Percentiles rank a stretch among this genome's conserved stretches.
These are phyloP conservation scores for Orgyia antiqua DNA, from an alignment of 2,888 invertebrate species.

Conservation along the genomic window DNA sequence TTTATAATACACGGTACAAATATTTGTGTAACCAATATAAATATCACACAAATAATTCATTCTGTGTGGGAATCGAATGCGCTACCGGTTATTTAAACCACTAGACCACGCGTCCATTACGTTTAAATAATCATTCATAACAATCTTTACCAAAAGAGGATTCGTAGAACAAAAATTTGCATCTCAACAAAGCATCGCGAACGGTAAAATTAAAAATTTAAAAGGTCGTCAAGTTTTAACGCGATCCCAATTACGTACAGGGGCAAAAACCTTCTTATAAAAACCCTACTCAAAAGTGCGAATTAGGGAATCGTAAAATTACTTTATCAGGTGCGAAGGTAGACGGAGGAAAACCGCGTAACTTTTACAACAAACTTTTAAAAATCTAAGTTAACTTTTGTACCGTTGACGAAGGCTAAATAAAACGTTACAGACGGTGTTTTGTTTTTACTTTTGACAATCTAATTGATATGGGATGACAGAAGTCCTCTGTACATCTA, in stretches of 20 bases:
- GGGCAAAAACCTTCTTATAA: constrained; percentile 56
- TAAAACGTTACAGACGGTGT: constrained; percentile 62
- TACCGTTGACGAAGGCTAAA: constrained; percentile 43
- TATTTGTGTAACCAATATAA: too few relatives aligned
- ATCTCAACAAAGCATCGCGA: constrained; percentile 9
- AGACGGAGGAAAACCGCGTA: constrained; percentile 54
- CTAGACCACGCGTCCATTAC: too few relatives aligned
- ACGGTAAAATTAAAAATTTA: constrained; percentile 46
- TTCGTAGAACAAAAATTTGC: constrained; percentile 14
- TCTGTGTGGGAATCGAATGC: too few relatives aligned
- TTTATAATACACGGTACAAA: too few relatives aligned
- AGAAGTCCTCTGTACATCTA: constrained; percentile 36
- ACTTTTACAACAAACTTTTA: constrained; percentile 69
- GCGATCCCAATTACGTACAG: constrained; percentile 55
- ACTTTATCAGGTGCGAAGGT: constrained; percentile 64
- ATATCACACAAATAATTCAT: too few relatives aligned
- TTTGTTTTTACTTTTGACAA: constrained; percentile 53
- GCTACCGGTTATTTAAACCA: too few relatives aligned
- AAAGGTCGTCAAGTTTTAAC: constrained; percentile 47
- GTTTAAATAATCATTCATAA: too few relatives aligned
- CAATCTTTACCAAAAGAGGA: constrained; percentile 23
- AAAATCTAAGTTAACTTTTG: constrained; percentile 73
- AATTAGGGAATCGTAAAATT: constrained; percentile 72
- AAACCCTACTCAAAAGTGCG: constrained; percentile 71
- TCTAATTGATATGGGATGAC: constrained; percentile 69